Evolutionary conservation across 2,113 vertebrate genomes (phyloP).

Genomic region (Euleptes europaea): DNA sequence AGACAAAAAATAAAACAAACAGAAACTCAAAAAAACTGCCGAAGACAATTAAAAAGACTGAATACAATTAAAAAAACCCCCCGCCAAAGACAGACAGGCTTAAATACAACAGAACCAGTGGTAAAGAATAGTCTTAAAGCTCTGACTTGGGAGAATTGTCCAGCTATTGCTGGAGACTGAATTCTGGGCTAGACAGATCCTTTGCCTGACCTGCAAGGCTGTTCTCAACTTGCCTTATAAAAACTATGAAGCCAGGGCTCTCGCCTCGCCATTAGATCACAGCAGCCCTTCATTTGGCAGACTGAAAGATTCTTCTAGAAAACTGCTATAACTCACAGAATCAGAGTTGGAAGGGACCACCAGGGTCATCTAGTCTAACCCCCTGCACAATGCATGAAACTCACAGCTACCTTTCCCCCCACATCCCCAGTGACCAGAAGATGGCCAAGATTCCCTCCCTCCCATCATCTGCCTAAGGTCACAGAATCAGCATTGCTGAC

Average conservation of each 20-base stretch:
- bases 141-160: neutral
- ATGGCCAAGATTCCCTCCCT: too few relatives aligned
- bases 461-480: too few relatives aligned
- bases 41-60: slow-evolving; percentile 39
- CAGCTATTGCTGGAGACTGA: neutral
- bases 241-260: neutral
- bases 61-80: neutral
- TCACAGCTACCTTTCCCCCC: too few relatives aligned
- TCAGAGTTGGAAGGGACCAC: too few relatives aligned
- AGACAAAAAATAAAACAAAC: slow-evolving; percentile 63
- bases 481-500: too few relatives aligned
- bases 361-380: too few relatives aligned
- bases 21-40: slow-evolving; percentile 47
- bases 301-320: neutral
- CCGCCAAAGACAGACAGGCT: slow-evolving; percentile 25
- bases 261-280: neutral
- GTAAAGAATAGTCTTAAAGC: neutral
- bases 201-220: neutral
- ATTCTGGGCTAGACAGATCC: neutral
- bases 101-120: neutral
- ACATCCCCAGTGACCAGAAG: too few relatives aligned
- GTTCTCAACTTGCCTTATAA: neutral
- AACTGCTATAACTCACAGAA: slow-evolving; percentile 23
- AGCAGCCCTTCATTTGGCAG: neutral
- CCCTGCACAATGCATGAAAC: too few relatives aligned